phyloP scores from a whole-genome alignment of 2,797 vertebrate genomes.

The Cyprinodon diabolis region DNA sequence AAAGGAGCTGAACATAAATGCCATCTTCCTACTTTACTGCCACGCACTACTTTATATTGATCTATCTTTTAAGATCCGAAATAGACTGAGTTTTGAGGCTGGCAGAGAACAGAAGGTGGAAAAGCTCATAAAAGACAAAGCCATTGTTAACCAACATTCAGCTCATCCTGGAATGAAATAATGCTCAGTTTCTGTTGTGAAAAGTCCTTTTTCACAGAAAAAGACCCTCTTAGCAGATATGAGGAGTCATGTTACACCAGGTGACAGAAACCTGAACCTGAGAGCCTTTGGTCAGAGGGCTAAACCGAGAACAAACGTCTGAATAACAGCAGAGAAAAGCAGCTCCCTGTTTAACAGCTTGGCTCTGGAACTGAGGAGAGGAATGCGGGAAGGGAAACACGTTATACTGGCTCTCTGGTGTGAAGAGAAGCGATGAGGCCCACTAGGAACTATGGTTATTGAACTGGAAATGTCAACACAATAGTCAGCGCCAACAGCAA shows the following conservation, averaged over 20 bases:
- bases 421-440: conserved; percentile 54
- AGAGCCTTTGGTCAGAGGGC: conserved; percentile 33
- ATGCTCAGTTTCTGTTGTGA: background rate
- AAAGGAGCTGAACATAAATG: background rate
- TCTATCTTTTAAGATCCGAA: background rate
- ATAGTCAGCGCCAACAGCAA: conserved; percentile 57
- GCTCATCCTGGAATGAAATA: conserved; percentile 1
- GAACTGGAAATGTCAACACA: conserved; percentile 64
- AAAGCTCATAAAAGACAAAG: background rate
- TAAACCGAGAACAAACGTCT: conserved; percentile 52
- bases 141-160: background rate
- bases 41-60: background rate
- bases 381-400: conserved; percentile 61
- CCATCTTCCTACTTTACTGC: background rate
- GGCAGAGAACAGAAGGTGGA: background rate
- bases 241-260: conserved; percentile 51
- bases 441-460: conserved; percentile 42
- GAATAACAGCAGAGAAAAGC: conserved; percentile 57
- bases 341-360: conserved; percentile 61
- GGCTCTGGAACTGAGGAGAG: conserved; percentile 59
- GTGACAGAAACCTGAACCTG: conserved; percentile 66
- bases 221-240: conserved; percentile 19
- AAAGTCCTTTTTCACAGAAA: conserved; percentile 22
- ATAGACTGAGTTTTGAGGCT: background rate
- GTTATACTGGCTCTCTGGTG: conserved; percentile 48